Percentiles rank a stretch among this genome's conserved stretches.
Evolutionary conservation across 2,888 invertebrate genomes (phyloP).

Genomic region (Hydriomena furcata): DNA sequence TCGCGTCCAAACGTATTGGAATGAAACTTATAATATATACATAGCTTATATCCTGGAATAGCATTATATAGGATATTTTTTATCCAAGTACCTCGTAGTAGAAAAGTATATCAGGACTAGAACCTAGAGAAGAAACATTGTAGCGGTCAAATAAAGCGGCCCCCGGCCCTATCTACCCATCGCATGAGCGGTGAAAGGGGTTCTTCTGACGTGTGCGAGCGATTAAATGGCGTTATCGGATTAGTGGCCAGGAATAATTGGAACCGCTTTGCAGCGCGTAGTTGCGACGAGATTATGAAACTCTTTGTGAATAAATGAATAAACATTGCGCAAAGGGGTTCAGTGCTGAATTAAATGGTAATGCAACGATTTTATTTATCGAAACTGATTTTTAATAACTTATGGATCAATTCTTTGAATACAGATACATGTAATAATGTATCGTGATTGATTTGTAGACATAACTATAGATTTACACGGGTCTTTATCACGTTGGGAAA

Average conservation of each 20-base stretch:
- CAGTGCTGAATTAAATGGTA: slow-evolving; percentile 14
- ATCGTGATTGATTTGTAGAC: too few relatives aligned
- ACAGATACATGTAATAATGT: too few relatives aligned
- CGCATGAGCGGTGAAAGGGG: slow-evolving; percentile 39
- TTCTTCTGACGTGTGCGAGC: slow-evolving; percentile 34
- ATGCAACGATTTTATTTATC: slow-evolving; percentile 20
- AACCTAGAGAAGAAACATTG: neutral
- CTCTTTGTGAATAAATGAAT: slow-evolving; percentile 26
- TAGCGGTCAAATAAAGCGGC: slow-evolving; percentile 40
- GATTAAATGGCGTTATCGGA: slow-evolving; percentile 35
- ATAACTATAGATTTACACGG: too few relatives aligned
- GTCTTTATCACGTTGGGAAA: too few relatives aligned
- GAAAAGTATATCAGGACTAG: too few relatives aligned
- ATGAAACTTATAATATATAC: too few relatives aligned
- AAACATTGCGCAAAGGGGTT: slow-evolving; percentile 15
- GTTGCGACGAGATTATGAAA: slow-evolving; percentile 22
- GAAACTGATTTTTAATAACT: slow-evolving; percentile 14
- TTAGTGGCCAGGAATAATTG: slow-evolving; percentile 35
- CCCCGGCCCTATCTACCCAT: slow-evolving; percentile 21
- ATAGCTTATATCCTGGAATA: too few relatives aligned
- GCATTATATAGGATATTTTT: too few relatives aligned
- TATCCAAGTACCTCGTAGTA: too few relatives aligned
- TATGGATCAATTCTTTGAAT: slow-evolving; percentile 4
- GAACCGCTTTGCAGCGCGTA: slow-evolving; percentile 26
- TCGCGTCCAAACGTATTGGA: too few relatives aligned